Evolutionary conservation across 2,888 invertebrate genomes (phyloP), one percentile per base, ranked within the genome.

Genomic region (Galerucella calmariensis): DNA sequence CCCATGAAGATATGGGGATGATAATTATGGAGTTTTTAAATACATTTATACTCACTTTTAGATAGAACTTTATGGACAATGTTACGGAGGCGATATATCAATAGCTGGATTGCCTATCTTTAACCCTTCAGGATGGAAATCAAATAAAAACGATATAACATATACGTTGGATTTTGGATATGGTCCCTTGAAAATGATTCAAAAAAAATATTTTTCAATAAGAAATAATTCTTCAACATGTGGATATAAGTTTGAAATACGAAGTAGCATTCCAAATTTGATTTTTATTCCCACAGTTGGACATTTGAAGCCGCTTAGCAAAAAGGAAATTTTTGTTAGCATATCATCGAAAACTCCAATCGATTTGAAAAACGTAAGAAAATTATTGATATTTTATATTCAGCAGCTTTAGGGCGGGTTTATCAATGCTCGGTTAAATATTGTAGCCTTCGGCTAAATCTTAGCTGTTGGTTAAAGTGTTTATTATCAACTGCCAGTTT

Each of bases 311-410:
- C 85, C 86, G 4, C 82, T 83, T 9, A 84, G 85, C 59, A 83
- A 82, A 59, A 91, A 91, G 80, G 89, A 90, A 74, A 83, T 91
- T 27, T 84, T 89, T 9, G 89, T 88, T 2, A 89, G 88, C 0
- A 90, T 91, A 82, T 86, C 88, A 68, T 83, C 90, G 9, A 83
- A 84, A n/a, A 84, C 85, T 67, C 88, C 90, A 1, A 84, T 84
- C 11, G 75, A 67, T 62, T 78, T 86, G 44, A 72, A 80, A 6
- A 83, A 85, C 79, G 88, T 88, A 77, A 73, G 35, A 70, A 59
- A 14, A 53, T 62, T 59, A 16, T 44, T 35, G 20, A 14, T 62
- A 59, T 82, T 62, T 48, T 27, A 4, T 27, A 27, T 27, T 27
- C 20, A 20, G 20, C 20, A 20, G 20, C 20, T 20, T 20, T 20